Base-by-base conservation (phyloP, 30 jellyfish, hydroid and myxozoan species). In the Aurelia coerulea region DNA sequence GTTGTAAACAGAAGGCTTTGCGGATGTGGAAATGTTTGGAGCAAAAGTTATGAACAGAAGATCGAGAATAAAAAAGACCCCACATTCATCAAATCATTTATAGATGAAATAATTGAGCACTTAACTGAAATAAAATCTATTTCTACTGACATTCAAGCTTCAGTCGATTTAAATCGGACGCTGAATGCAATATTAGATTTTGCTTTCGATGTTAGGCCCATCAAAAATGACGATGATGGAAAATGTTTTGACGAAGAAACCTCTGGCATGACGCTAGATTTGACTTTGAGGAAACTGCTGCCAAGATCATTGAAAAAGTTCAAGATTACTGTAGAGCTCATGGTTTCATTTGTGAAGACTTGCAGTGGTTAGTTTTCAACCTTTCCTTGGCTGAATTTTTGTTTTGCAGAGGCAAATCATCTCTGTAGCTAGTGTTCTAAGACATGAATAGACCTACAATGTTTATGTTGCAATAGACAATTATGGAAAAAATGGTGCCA, bases 1-100 rank as follows among this genome's bases (percentile, higher is more conserved):
- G 97, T 92, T 37, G 94, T 81, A 5, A 92, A 92, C 71, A 75
- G 98, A 80, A 53, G 98, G 17, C 83, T 92, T 12, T 88, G 97
- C 75, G 98, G 98, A 4, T 79, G 96, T 74, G 54, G 80, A 10
- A 69, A 80, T 9, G 17, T 92, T 18, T 64, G 88, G 87, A 79
- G 54, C 15, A 60, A 35, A 14, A 29, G 6, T 0, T 10, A 46
- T 46, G 56, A 46, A 46, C 56, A 4, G 14, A 46, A 46, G 56
- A 46, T 6, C 8, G 56, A 46, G 14, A 46, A 42, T 42, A 42
- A 46, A 46, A 60, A 60, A 10, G 13, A 60, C 35, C 11, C 33
- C 2, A 1, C 35, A 5, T 60, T 60, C 8, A 13, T 17, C 31
- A 60, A 60, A 12, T 4, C 4, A 5, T 2, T n/a, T 10, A 4